phyloP scores from a whole-genome alignment of 2,888 invertebrate species.

The Rhamphomyia laevipes region DNA sequence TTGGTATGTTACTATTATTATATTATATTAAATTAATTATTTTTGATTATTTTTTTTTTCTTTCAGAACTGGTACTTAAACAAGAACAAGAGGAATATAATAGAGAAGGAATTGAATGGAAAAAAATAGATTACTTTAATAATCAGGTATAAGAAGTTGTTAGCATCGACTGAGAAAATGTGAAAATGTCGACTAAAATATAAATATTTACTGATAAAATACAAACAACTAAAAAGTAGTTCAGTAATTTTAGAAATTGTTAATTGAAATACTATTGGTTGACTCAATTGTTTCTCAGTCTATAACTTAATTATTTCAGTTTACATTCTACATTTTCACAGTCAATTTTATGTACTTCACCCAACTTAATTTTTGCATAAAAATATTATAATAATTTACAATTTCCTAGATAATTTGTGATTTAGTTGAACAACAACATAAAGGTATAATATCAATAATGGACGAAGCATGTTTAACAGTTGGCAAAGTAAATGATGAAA shows the following conservation, averaged over 20 bases:
- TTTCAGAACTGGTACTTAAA: constrained; percentile 82
- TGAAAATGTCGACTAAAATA: constrained; percentile 4
- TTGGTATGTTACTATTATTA: constrained; percentile 49
- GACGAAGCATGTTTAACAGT: constrained; percentile 96
- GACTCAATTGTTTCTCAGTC: not conserved
- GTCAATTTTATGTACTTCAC: not conserved
- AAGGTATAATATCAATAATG: constrained; percentile 84
- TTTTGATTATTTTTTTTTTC: constrained; percentile 9
- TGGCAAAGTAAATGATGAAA: constrained; percentile 75
- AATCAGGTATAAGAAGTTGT: constrained; percentile 80
- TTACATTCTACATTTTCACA: not conserved
- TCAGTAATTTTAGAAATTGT: no score
- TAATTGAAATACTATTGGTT: no score
- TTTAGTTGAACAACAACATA: constrained; percentile 85
- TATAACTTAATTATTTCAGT: not conserved
- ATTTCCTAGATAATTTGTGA: constrained; percentile 70
- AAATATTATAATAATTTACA: not conserved
- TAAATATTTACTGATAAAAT: no score
- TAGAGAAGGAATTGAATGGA: constrained; percentile 92
- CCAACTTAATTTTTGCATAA: not conserved
- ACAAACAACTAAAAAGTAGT: no score
- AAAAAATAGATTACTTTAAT: constrained; percentile 91
- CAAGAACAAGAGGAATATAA: constrained; percentile 98
- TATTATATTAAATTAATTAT: not conserved
- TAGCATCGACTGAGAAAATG: no score